Conservation (phyloP, 2,113 vertebrate species). For the Lycocorax pyrrhopterus region DNA sequence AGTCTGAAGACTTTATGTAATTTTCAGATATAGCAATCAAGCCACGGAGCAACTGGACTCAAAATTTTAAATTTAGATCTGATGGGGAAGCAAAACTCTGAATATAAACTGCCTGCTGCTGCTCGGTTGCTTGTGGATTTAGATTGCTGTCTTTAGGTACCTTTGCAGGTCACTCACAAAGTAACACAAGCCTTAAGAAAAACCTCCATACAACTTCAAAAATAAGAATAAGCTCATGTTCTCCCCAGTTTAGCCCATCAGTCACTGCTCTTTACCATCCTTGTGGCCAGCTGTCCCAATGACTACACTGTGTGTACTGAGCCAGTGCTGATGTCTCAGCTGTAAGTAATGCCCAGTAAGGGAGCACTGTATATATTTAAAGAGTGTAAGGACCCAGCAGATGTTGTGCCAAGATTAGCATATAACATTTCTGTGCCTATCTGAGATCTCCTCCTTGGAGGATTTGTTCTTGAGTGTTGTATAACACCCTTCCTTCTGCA, state of each 20-base stretch:
- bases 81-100: not conserved
- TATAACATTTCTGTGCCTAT: not conserved
- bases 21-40: not conserved
- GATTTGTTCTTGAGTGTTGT: constrained; percentile 35
- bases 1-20: not conserved
- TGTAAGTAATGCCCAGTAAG: not conserved
- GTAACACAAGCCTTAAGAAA: not conserved
- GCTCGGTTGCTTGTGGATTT: not conserved
- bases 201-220: not conserved
- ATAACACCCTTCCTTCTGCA: constrained; percentile 43
- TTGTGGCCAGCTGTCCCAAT: not conserved
- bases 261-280: not conserved
- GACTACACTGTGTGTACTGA: not conserved
- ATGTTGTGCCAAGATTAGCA: not conserved
- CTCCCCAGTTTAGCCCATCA: not conserved
- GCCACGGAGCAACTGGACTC: not conserved
- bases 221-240: not conserved
- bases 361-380: not conserved
- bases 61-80: not conserved
- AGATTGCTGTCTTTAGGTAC: not conserved
- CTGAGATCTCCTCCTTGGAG: not conserved
- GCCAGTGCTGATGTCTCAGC: not conserved
- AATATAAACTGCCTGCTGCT: not conserved
- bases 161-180: not conserved
- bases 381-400: not conserved